Evolutionary conservation across 2,797 vertebrate species (phyloP), one percentile per base, ranked within the genome.

Genomic region (Clarias fuscus): DNA sequence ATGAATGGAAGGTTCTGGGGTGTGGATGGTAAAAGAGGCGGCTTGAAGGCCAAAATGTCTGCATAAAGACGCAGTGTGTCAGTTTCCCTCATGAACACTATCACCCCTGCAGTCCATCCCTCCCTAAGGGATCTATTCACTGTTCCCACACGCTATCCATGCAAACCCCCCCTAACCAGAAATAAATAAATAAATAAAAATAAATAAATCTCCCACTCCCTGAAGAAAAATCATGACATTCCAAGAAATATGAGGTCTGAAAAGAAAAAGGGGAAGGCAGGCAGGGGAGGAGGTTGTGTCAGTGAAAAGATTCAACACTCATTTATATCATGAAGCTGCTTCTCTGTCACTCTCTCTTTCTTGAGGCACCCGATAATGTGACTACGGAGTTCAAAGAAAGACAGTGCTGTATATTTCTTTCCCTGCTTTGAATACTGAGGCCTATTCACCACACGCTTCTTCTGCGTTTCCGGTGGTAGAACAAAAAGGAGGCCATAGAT

Each of bases 51-150:
- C 92, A 92, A 87, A 92, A 92, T 88, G 86, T 80, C 87, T 90
- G 91, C 92, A 96, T 95, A 95, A 96, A 95, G 95, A 89, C 84
- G 92, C 92, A 93, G 94, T 95, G 95, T 96, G 91, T 94, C 89
- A 88, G 85, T 88, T 92, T 76, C 68, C 7, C 67, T 76, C 65
- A 64, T 58, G 70, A 85, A 68, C 68, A 85, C 73, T 67, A 77
- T 43, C 75, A 86, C 84, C 86, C 71, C 81, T 72, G 62, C 59
- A 48, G 71, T 82, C 76, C 53, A 65, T 53, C 84, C 33, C 71
- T 68, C 84, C 75, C 65, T 68, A n/a, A 84, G 86, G 83, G 84
- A 84, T 78, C 83, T 82, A 84, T 88, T 80, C 82, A 62, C 62
- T 88, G 62, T 84, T 88, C 83, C 71, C 87, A 87, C 75, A 84